These are phyloP conservation scores for Kryptopterus vitreolus DNA, from an alignment of 2,797 vertebrate genomes.

Conservation along the genomic window DNA sequence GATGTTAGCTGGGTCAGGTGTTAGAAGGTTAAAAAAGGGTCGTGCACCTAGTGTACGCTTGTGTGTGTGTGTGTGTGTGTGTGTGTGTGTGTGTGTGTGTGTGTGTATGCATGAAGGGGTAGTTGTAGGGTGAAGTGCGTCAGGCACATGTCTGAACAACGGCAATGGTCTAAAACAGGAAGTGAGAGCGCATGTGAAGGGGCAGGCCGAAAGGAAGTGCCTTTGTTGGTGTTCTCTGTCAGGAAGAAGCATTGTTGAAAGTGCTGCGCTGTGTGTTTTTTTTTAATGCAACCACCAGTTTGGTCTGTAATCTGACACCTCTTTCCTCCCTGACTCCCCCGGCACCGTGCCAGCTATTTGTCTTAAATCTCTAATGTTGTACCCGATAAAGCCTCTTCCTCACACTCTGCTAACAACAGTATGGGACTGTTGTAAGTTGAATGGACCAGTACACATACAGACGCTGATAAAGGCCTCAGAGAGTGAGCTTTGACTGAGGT, in stretches of 20 bases:
- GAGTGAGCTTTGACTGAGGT: slow-evolving; percentile 12
- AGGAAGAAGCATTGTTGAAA: slow-evolving; percentile 77
- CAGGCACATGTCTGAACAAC: slow-evolving; percentile 69
- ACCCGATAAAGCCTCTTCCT: slow-evolving; percentile 65
- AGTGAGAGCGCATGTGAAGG: slow-evolving; percentile 73
- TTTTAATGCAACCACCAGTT: slow-evolving; percentile 64
- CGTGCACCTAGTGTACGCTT: slow-evolving; percentile 33
- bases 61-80: slow-evolving; percentile 41
- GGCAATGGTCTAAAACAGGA: slow-evolving; percentile 64
- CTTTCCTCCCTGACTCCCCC: slow-evolving; percentile 48
- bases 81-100: slow-evolving; percentile 48
- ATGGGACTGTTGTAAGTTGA: slow-evolving; percentile 67
- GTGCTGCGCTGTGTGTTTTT: slow-evolving; percentile 58
- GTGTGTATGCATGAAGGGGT: slow-evolving; percentile 22
- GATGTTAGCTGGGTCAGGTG: slow-evolving; percentile 38
- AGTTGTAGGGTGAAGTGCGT: slow-evolving; percentile 41
- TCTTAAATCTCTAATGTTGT: slow-evolving; percentile 68
- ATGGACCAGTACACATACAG: slow-evolving; percentile 56
- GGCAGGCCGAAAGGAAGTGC: slow-evolving; percentile 70
- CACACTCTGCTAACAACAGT: slow-evolving; percentile 70
- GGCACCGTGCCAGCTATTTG: slow-evolving; percentile 69
- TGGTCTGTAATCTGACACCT: slow-evolving; percentile 68
- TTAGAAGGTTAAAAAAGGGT: slow-evolving; percentile 41
- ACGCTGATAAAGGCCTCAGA: slow-evolving; percentile 24
- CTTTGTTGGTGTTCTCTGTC: slow-evolving; percentile 73